Evolutionary conservation across 2,888 invertebrate species (phyloP).

Genomic region (Diplazon laetatorius): DNA sequence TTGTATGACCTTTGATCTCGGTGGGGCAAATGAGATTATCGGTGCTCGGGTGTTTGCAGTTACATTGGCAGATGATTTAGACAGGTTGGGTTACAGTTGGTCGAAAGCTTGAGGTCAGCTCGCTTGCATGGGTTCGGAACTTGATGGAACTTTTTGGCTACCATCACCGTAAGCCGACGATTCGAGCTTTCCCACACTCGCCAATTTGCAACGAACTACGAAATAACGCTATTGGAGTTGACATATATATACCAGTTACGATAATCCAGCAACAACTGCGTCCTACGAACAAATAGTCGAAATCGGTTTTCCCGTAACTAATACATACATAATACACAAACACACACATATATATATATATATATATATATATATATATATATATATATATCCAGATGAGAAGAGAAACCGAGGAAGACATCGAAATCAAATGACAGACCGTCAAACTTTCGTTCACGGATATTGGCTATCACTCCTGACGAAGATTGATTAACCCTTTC

Average conservation of each 20-base stretch:
- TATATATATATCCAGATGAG: too few relatives aligned
- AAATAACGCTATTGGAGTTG: slow-evolving; percentile 25
- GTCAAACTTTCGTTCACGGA: slow-evolving; percentile 37
- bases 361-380: too few relatives aligned
- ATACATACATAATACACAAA: slow-evolving; percentile 8
- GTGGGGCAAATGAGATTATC: neutral
- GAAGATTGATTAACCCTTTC: slow-evolving; percentile 44
- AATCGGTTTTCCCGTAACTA: slow-evolving; percentile 29
- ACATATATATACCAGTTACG: slow-evolving; percentile 39
- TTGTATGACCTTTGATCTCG: neutral
- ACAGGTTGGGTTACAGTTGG: slow-evolving; percentile 32
- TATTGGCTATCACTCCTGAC: slow-evolving; percentile 36
- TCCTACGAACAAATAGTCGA: slow-evolving; percentile 1
- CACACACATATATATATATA: too few relatives aligned
- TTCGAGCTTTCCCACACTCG: slow-evolving; percentile 41
- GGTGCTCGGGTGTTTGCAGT: neutral
- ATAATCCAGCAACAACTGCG: slow-evolving; percentile 37
- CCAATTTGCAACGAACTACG: slow-evolving; percentile 43
- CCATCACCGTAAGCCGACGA: slow-evolving; percentile 46
- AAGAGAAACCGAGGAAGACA: neutral
- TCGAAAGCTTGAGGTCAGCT: slow-evolving; percentile 29
- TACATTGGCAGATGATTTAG: slow-evolving; percentile 28
- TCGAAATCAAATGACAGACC: neutral
- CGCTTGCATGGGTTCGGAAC: slow-evolving; percentile 32
- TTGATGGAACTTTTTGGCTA: slow-evolving; percentile 38